Evolutionary conservation across 1,140 invertebrate species (phyloP), one percentile per base, ranked within the genome.

Genomic region (Drosophila lini): DNA sequence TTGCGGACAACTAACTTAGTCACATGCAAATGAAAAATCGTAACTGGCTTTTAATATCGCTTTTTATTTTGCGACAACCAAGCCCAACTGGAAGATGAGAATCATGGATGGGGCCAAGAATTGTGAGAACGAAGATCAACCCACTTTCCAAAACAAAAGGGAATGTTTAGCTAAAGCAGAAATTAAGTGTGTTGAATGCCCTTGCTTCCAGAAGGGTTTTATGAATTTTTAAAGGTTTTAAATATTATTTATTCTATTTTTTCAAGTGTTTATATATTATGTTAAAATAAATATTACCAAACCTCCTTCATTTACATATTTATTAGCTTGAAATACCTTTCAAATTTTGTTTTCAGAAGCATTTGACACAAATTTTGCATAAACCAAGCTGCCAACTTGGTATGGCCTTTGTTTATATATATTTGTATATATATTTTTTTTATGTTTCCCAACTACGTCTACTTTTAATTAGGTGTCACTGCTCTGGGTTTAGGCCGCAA

Each of bases 41-140:
- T 85, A 78, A 81, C 78, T 84, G 81, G 47, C 78, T 78, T 76
- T 84, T 81, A 67, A 85, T 85, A 65, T 52, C 50, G 52, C 55
- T 70, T 64, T 59, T 52, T 34, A 42, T 68, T 56, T 34, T 45
- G 36, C 31, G 47, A 53, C 59, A 63, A 52, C 56, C 68, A 65
- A 78, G 28, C 63, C 81, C 81, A 78, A 73, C 65, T 78, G 52
- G 70, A 60, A 63, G 63, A 83, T 48, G 65, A 63, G 62, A 32
- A 75, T 78, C 45, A 42, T 41, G 16, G 44, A 62, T 16, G 32
- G 45, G 41, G n/a, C 58, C 60, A 48, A 81, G 65, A 81, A 68
- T 42, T 71, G 69, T 86, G 79, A 81, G 74, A 81, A 85, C 73
- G 36, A 68, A 68, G 47, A 68, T 53, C 61, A 81, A 76, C 74